These are phyloP conservation scores for Lasioglossum calceatum DNA, from an alignment of 2,888 invertebrate genomes.

Conservation along the genomic window DNA sequence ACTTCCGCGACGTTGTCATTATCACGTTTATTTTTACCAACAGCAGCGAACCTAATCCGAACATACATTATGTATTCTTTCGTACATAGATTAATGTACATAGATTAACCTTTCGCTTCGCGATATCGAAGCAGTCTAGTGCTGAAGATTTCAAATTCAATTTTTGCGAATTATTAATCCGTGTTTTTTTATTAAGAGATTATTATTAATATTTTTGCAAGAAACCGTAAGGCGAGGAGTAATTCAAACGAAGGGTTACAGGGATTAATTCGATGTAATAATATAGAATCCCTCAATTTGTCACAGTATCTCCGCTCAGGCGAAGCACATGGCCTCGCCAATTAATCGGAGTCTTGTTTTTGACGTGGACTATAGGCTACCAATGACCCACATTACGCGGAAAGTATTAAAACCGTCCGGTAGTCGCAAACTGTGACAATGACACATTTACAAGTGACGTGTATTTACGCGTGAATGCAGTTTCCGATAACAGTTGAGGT, in stretches of 20 bases:
- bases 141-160: not conserved
- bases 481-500: not conserved
- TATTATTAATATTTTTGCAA: not conserved
- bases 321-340: not conserved
- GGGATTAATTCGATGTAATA: not conserved
- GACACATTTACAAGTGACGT: constrained; percentile 4
- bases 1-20: too few relatives aligned
- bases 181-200: not conserved
- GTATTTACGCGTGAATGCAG: not conserved
- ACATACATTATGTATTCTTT: not conserved
- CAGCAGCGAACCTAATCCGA: not conserved
- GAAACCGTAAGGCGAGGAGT: not conserved
- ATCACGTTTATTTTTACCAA: not conserved
- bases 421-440: not conserved
- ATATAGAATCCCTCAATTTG: not conserved
- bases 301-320: not conserved
- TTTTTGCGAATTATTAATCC: not conserved
- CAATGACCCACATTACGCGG: not conserved
- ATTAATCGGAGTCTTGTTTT: not conserved
- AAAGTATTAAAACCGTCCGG: not conserved
- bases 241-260: not conserved
- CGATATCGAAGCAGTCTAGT: not conserved
- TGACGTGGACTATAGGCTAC: not conserved
- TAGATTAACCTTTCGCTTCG: not conserved
- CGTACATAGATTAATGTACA: not conserved